These are phyloP conservation scores for Andricus curvator DNA, from an alignment of 2,888 invertebrate genomes.

Conservation along the genomic window DNA sequence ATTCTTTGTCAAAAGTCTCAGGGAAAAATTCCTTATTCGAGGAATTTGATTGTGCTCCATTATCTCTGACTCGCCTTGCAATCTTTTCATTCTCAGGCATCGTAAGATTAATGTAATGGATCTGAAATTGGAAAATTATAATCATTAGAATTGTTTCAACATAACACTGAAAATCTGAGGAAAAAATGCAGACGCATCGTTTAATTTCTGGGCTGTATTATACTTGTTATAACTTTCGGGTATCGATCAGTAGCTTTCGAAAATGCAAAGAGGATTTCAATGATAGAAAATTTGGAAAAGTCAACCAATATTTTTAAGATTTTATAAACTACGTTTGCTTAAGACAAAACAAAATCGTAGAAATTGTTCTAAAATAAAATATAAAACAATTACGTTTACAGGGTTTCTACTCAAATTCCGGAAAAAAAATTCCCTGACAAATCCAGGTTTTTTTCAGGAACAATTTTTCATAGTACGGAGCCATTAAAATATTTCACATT, in stretches of 20 bases:
- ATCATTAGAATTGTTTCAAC: neutral
- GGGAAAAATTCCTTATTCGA: slow-evolving; percentile 46
- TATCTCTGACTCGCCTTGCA: slow-evolving; percentile 44
- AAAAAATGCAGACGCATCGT: neutral
- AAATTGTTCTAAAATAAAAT: too few species aligned
- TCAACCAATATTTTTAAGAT: too few species aligned
- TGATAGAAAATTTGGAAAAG: too few species aligned
- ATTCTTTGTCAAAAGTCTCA: slow-evolving; percentile 46
- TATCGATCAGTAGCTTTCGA: too few species aligned
- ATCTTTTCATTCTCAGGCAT: slow-evolving; percentile 14
- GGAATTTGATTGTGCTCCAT: slow-evolving; percentile 63
- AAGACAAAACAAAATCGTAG: too few species aligned
- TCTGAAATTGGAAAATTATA: neutral
- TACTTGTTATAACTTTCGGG: neutral
- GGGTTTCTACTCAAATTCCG: too few species aligned
- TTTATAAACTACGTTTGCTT: too few species aligned
- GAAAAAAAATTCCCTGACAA: too few species aligned
- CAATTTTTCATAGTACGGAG: too few species aligned
- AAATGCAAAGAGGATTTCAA: too few species aligned
- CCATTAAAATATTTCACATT: too few species aligned
- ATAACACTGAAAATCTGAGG: neutral
- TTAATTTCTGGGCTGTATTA: neutral
- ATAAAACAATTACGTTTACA: neutral
- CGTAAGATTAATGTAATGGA: neutral
- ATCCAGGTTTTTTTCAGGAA: too few species aligned